These are phyloP conservation scores for Chloroceryle inda DNA, from an alignment of 2,797 vertebrate species.

Conservation along the genomic window DNA sequence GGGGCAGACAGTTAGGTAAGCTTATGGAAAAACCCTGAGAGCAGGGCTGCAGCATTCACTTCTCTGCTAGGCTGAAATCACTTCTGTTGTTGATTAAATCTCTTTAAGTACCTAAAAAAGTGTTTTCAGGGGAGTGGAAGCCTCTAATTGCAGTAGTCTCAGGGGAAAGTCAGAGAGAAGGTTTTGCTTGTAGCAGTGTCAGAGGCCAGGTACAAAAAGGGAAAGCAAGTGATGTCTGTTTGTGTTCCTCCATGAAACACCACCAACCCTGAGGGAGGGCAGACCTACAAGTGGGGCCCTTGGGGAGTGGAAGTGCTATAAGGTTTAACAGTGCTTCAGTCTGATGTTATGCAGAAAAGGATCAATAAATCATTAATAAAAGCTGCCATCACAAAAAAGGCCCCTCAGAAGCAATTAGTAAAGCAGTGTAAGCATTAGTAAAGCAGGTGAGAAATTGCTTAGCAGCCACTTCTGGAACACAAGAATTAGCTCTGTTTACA, in stretches of 20 bases:
- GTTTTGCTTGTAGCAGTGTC: not conserved
- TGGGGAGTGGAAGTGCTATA: not conserved
- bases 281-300: not conserved
- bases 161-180: not conserved
- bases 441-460: not conserved
- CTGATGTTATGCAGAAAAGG: not conserved
- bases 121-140: not conserved
- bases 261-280: not conserved
- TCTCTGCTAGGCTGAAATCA: constrained; percentile 6
- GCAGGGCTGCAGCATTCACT: not conserved
- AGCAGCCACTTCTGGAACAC: not conserved
- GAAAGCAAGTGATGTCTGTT: not conserved
- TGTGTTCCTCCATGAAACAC: not conserved
- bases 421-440: not conserved
- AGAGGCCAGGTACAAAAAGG: not conserved
- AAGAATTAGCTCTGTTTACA: not conserved
- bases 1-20: not conserved
- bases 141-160: constrained; percentile 25
- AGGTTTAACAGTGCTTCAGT: not conserved
- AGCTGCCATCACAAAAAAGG: not conserved
- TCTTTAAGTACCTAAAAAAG: constrained; percentile 46
- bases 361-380: not conserved
- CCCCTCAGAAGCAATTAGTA: not conserved
- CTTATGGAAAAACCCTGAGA: not conserved
- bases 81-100: constrained; percentile 52